Conservation (phyloP, 1,140 invertebrate species). For the Oryctes rhinoceros region DNA sequence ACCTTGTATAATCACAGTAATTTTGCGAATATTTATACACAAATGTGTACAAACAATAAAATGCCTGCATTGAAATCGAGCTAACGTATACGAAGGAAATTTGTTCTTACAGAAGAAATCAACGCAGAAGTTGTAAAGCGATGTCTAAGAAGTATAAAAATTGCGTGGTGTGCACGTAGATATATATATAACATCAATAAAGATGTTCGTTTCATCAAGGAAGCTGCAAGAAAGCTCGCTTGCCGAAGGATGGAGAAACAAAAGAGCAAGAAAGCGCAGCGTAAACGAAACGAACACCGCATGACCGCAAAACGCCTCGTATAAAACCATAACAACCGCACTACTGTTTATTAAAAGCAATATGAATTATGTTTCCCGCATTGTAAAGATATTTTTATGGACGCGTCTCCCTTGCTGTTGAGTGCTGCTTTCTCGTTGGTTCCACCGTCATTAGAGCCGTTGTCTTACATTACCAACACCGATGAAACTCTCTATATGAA, state of each 20-base stretch:
- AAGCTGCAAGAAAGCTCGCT: neutral
- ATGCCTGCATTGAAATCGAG: no score
- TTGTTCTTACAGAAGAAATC: no score
- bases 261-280: neutral
- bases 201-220: neutral
- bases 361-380: constrained; percentile 44
- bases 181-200: neutral
- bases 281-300: constrained; percentile 29
- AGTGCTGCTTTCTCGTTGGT: no score
- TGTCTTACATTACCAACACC: no score
- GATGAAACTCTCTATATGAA: no score
- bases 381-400: constrained; percentile 43
- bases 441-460: no score
- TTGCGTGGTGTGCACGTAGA: neutral
- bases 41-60: no score
- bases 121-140: no score
- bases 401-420: constrained; percentile 15
- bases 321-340: constrained; percentile 41
- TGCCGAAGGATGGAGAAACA: neutral
- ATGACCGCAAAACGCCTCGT: constrained; percentile 38
- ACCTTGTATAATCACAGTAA: no score
- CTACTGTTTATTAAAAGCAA: constrained; percentile 41
- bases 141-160: no score
- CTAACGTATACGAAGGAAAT: no score
- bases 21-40: no score